A percentile compares a stretch with the other conserved stretches of the same genome.
Conservation (phyloP, 2,797 vertebrate genomes). For the Rhinella marina region DNA sequence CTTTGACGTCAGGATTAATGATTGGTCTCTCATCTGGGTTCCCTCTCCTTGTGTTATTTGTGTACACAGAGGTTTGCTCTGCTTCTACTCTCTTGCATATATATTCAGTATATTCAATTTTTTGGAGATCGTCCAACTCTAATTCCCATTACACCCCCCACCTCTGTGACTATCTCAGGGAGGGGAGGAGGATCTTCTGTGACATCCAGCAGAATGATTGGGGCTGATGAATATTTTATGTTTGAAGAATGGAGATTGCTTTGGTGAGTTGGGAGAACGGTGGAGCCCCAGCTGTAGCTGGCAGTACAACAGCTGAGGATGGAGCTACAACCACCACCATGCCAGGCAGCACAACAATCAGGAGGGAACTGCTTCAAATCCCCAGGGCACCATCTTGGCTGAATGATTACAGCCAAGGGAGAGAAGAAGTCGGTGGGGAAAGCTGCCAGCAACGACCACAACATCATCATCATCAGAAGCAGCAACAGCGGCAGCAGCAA, state of each 20-base stretch:
- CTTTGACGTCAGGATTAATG: constrained; percentile 76
- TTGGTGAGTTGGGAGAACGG: constrained; percentile 91
- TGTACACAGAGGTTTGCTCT: constrained; percentile 59
- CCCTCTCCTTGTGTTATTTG: constrained; percentile 65
- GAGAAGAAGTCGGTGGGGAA: constrained; percentile 71
- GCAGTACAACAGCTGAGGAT: constrained; percentile 66
- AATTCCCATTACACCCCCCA: constrained; percentile 53
- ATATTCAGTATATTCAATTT: constrained; percentile 54
- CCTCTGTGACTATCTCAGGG: constrained; percentile 50
- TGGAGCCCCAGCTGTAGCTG: constrained; percentile 75
- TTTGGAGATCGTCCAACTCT: constrained; percentile 37
- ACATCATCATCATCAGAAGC: constrained; percentile 7
- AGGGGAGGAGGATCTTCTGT: constrained; percentile 25
- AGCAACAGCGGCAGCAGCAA: constrained; percentile 46
- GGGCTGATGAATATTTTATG: constrained; percentile 69
- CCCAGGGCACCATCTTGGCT: constrained; percentile 73
- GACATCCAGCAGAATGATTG: constrained; percentile 53
- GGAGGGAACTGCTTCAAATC: constrained; percentile 72
- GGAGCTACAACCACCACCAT: constrained; percentile 51
- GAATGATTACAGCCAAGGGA: constrained; percentile 66
- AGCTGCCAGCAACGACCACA: constrained; percentile 68
- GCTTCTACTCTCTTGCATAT: constrained; percentile 60
- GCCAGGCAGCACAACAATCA: constrained; percentile 71
- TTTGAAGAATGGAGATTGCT: constrained; percentile 87
- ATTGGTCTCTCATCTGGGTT: constrained; percentile 74